Evolutionary conservation across 1,140 invertebrate species (phyloP).

Genomic region (Proctacanthus coquilletti): DNA sequence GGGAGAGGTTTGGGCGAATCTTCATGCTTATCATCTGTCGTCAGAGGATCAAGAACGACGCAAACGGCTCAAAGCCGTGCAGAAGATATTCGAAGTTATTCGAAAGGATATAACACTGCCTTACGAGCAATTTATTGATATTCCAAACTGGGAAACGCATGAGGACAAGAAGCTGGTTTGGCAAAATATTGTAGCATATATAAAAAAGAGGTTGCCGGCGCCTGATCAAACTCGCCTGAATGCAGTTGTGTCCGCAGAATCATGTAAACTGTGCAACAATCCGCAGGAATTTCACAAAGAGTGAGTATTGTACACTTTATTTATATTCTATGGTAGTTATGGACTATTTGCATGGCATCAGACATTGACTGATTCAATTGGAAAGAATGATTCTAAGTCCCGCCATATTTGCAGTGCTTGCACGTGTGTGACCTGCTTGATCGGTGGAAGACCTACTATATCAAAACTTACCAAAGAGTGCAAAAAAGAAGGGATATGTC

Average conservation of each 20-base stretch:
- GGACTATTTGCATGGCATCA: too few species aligned
- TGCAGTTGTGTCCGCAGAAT: constrained; percentile 20
- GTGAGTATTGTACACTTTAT: constrained; percentile 11
- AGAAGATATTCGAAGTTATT: constrained; percentile 27
- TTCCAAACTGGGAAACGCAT: constrained; percentile 23
- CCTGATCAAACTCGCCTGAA: constrained; percentile 25
- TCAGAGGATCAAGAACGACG: constrained; percentile 22
- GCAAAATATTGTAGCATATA: constrained; percentile 28
- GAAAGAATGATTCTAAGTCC: too few species aligned
- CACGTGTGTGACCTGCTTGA: constrained; percentile 28
- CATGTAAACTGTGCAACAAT: constrained; percentile 24
- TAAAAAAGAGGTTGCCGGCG: constrained; percentile 25
- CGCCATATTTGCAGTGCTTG: constrained; percentile 21
- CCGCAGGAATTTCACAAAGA: constrained; percentile 23
- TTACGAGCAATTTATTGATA: constrained; percentile 16
- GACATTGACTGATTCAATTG: too few species aligned
- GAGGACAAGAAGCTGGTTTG: constrained; percentile 25
- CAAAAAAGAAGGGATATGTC: constrained; percentile 14
- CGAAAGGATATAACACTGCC: constrained; percentile 23
- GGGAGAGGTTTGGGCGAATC: constrained; percentile 25
- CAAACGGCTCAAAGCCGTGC: constrained; percentile 21
- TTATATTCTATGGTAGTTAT: too few species aligned
- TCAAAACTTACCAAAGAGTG: constrained; percentile 16
- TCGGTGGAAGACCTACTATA: constrained; percentile 27
- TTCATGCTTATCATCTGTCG: constrained; percentile 26